Conservation (phyloP, 2,113 vertebrate genomes). For the Stictonetta naevosa region DNA sequence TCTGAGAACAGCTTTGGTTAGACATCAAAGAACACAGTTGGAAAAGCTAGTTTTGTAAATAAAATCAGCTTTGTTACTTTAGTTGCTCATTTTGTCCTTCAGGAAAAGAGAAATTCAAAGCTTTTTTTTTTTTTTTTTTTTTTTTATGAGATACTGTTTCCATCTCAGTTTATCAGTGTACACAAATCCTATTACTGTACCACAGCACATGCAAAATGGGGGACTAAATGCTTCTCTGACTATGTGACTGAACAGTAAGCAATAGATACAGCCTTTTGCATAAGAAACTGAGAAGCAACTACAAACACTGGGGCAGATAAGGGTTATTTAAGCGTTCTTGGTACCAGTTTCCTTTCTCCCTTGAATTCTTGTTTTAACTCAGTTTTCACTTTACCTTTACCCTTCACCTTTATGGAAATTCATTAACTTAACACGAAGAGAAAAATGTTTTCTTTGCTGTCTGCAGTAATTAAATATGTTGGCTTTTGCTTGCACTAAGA, state of each 20-base stretch:
- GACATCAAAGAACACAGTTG: not conserved
- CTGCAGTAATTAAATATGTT: not conserved
- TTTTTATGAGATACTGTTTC: not conserved
- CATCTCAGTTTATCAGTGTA: not conserved
- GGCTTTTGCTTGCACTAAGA: not conserved
- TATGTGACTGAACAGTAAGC: not conserved
- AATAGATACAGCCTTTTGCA: not conserved
- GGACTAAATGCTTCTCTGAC: not conserved
- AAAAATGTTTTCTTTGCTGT: not conserved
- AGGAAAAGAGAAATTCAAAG: not conserved
- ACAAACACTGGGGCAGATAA: not conserved
- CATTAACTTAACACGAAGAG: not conserved
- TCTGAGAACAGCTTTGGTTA: not conserved
- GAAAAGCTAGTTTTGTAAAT: not conserved
- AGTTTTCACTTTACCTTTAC: not conserved
- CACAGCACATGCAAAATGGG: not conserved
- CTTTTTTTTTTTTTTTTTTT: not conserved
- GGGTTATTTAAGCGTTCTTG: not conserved
- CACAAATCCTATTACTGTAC: not conserved
- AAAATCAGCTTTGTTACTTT: not conserved
- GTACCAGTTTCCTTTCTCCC: not conserved
- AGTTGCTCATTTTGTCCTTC: not conserved
- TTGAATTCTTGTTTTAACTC: conserved; percentile 9
- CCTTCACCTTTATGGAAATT: not conserved
- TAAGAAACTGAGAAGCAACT: not conserved